phyloP scores from a whole-genome alignment of 2,888 invertebrate genomes.

The Eupeodes latifasciatus region DNA sequence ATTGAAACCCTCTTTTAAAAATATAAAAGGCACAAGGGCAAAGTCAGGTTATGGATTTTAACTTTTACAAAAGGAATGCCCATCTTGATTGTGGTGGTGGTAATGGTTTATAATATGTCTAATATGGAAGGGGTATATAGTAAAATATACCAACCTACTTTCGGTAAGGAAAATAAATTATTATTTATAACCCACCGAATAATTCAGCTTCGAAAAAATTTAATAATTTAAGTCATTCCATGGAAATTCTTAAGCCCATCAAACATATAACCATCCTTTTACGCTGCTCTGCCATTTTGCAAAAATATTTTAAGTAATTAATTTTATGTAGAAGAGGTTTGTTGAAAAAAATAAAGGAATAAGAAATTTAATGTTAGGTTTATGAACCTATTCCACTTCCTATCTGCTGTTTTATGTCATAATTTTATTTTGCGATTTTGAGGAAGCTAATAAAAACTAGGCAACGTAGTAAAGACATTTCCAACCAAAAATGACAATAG shows the following conservation, averaged over 20 bases:
- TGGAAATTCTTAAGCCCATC: constrained; percentile 7
- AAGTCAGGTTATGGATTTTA: constrained; percentile 5
- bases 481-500: too few species aligned
- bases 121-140: too few species aligned
- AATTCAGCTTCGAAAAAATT: constrained; percentile 53
- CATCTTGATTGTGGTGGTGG: background rate
- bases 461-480: too few species aligned
- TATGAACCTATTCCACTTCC: background rate
- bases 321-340: background rate
- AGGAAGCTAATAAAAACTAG: too few species aligned
- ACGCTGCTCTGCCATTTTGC: constrained; percentile 35
- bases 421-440: too few species aligned
- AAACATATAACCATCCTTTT: too few species aligned
- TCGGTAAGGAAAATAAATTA: constrained; percentile 11
- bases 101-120: background rate
- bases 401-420: too few species aligned
- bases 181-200: constrained; percentile 41
- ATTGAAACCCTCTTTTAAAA: background rate
- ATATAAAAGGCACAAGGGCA: background rate
- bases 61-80: constrained; percentile 18
- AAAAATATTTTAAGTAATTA: constrained; percentile 23
- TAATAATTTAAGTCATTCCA: constrained; percentile 37
- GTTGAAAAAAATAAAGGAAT: background rate
- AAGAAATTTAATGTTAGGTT: background rate
- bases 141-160: background rate